Conservation (phyloP, 2,888 invertebrate species). For the Ditula angustiorana region DNA sequence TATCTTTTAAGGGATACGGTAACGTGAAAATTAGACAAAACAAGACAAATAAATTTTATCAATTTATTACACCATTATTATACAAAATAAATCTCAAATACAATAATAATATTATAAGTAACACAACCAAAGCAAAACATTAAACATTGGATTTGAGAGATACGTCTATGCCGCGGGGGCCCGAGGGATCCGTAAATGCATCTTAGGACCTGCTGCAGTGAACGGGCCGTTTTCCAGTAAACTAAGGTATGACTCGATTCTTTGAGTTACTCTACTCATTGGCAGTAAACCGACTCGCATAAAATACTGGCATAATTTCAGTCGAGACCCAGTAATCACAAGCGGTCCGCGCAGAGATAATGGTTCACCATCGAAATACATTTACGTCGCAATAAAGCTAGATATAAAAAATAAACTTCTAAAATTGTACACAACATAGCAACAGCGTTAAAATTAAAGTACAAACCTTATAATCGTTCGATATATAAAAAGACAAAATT, state of each 20-base stretch:
- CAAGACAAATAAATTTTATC: slow-evolving; percentile 68
- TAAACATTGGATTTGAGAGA: slow-evolving; percentile 80
- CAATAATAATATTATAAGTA: slow-evolving; percentile 82
- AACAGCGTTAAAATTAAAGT: slow-evolving; percentile 59
- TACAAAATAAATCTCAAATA: slow-evolving; percentile 85
- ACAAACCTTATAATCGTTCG: slow-evolving; percentile 46
- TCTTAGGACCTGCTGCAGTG: slow-evolving; percentile 49
- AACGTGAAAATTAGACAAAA: slow-evolving; percentile 12
- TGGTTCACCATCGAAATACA: slow-evolving; percentile 37
- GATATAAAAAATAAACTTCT: slow-evolving; percentile 75
- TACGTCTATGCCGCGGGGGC: slow-evolving; percentile 67
- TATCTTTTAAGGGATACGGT: no score
- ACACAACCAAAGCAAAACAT: slow-evolving; percentile 85
- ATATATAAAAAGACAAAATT: slow-evolving; percentile 31
- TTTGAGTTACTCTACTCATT: slow-evolving; percentile 70
- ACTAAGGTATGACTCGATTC: slow-evolving; percentile 64
- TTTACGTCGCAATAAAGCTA: slow-evolving; percentile 51
- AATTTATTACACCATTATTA: slow-evolving; percentile 84
- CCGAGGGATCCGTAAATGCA: slow-evolving; percentile 74
- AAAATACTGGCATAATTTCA: slow-evolving; percentile 38
- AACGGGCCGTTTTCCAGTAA: slow-evolving; percentile 54
- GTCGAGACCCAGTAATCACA: slow-evolving; percentile 36
- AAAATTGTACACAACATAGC: slow-evolving; percentile 68
- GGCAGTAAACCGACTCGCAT: slow-evolving; percentile 57
- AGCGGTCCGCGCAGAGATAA: slow-evolving; percentile 22